Evolutionary conservation across 2,113 vertebrate genomes (phyloP).

Genomic region (Rostratula benghalensis): DNA sequence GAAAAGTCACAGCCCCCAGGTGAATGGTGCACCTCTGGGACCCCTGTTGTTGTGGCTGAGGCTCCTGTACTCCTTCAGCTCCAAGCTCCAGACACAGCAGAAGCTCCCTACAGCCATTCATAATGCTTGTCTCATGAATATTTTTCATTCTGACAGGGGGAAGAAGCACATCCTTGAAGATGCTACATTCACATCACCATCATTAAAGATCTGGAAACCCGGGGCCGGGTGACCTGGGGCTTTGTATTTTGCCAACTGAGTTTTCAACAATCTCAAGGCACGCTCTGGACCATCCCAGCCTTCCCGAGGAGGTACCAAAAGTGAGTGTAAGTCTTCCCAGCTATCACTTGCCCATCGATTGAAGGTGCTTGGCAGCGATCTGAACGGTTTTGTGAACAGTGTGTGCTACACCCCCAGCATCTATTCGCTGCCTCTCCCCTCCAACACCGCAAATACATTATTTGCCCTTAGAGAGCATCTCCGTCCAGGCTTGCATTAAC

Average conservation of each 20-base stretch:
- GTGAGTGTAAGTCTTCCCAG: background rate
- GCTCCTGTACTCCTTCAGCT: background rate
- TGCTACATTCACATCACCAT: background rate
- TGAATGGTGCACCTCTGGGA: no score
- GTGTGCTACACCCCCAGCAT: background rate
- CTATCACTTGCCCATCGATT: background rate
- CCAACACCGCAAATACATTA: background rate
- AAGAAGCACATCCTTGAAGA: background rate
- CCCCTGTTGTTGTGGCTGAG: no score
- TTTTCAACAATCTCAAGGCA: background rate
- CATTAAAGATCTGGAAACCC: background rate
- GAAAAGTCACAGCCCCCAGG: background rate
- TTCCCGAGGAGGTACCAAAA: background rate
- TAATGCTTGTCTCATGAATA: background rate
- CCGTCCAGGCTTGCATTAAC: background rate
- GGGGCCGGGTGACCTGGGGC: background rate
- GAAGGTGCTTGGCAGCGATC: background rate
- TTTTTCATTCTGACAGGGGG: background rate
- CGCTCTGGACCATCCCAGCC: background rate
- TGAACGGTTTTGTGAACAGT: background rate
- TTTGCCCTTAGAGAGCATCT: background rate
- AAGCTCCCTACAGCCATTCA: background rate
- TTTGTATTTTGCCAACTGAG: background rate
- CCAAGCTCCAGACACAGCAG: background rate
- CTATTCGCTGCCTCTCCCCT: background rate